A percentile compares a stretch with the other conserved stretches of the same genome.
Conservation (phyloP, 2,888 invertebrate genomes). For the Sabellastarte sp. region DNA sequence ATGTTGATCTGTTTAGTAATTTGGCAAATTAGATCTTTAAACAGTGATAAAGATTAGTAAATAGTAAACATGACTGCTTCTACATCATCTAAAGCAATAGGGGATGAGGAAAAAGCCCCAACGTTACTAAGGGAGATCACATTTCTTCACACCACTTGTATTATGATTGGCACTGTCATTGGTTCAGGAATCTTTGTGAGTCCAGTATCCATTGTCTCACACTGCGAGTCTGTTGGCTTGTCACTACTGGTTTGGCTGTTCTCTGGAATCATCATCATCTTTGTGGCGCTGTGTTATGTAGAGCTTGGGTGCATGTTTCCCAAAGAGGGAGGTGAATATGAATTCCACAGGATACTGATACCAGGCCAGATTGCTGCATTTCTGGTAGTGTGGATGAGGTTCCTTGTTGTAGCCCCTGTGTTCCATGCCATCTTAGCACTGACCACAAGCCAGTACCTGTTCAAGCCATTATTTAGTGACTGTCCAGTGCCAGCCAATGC, state of each 20-base stretch:
- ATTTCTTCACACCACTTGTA: too few relatives aligned
- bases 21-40: too few relatives aligned
- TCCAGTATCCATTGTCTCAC: slow-evolving; percentile 81
- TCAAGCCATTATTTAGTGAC: slow-evolving; percentile 89
- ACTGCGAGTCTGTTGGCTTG: slow-evolving; percentile 71
- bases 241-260: slow-evolving; percentile 86
- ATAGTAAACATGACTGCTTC: too few relatives aligned
- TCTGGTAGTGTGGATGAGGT: slow-evolving; percentile 27
- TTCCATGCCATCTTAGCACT: slow-evolving; percentile 82
- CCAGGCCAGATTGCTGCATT: slow-evolving; percentile 53
- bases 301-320: slow-evolving; percentile 87
- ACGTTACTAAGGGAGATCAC: too few relatives aligned
- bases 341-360: slow-evolving; percentile 61
- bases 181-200: too few relatives aligned
- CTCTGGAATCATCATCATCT: slow-evolving; percentile 73
- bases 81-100: too few relatives aligned
- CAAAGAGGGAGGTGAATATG: slow-evolving; percentile 60
- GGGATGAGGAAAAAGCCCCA: too few relatives aligned
- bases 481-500: slow-evolving; percentile 85
- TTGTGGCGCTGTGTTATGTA: slow-evolving; percentile 86
- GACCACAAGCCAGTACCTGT: slow-evolving; percentile 89
- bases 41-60: too few relatives aligned
- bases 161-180: slow-evolving; percentile 1
- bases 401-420: slow-evolving; percentile 10
- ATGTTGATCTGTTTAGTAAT: too few relatives aligned